Base-by-base conservation (phyloP, 2,888 invertebrate genomes). In the Corbicula japonica region DNA sequence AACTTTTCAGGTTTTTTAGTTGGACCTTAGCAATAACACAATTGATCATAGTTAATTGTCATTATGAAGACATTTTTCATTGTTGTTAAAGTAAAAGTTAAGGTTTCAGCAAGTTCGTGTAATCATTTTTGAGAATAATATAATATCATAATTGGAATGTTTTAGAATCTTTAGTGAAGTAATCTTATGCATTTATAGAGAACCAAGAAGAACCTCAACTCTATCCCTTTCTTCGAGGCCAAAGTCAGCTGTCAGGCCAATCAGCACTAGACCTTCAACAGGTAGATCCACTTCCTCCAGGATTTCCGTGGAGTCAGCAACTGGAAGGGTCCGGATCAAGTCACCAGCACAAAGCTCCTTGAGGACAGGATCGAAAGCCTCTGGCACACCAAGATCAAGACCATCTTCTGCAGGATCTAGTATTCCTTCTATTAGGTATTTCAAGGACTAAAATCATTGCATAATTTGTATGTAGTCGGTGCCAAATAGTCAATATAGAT, bases 401-500 rank as follows among this genome's bases (percentile, higher is more conserved):
- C 87, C 86, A 8, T 75, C 79, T 0, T 86, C 87, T 8, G 86
- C 87, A 15, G 84, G 79, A 12, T 84, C 84, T 8, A 80, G 80
- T 65, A 80, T 70, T 69, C 54, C 38, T 6, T 76, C 63, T 56
- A 32, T 79, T 15, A 79, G 76, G 80, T 80, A 65, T n/a, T n/a
- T n/a, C n/a, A n/a, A n/a, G n/a, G n/a, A n/a, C n/a, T n/a, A n/a
- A n/a, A n/a, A n/a, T n/a, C n/a, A n/a, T n/a, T n/a, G n/a, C n/a
- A n/a, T n/a, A n/a, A n/a, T n/a, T n/a, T n/a, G n/a, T n/a, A n/a
- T n/a, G n/a, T n/a, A n/a, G n/a, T n/a, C n/a, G n/a, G n/a, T n/a
- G n/a, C n/a, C n/a, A n/a, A n/a, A n/a, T n/a, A n/a, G n/a, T n/a
- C n/a, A n/a, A n/a, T n/a, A n/a, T n/a, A n/a, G n/a, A n/a, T n/a